Percentiles rank a stretch among this genome's conserved stretches.
Evolutionary conservation across 2,888 invertebrate genomes (phyloP).

Genomic region (Caenorhabditis afra): DNA sequence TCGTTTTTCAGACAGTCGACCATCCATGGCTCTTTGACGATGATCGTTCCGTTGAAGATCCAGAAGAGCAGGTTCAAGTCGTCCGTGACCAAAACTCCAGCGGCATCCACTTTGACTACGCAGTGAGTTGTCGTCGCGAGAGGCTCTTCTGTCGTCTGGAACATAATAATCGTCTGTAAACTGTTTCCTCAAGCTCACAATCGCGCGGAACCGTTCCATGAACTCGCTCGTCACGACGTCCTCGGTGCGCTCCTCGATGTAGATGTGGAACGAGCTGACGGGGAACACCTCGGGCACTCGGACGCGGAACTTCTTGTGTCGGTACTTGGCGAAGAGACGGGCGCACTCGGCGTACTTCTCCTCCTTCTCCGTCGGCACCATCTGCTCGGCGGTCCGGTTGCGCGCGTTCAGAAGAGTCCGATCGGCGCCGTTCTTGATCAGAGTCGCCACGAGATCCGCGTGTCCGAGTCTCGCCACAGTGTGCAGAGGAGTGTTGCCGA

Average conservation of each 20-base stretch:
- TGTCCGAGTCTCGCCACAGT: neutral
- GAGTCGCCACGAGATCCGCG: conserved; percentile 6
- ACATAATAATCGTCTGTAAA: neutral
- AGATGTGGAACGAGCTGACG: conserved; percentile 4
- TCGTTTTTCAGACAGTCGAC: neutral
- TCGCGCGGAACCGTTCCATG: neutral
- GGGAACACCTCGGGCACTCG: conserved; percentile 6
- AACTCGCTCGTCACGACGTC: conserved; percentile 1
- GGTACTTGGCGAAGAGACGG: neutral
- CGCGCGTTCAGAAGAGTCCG: conserved; percentile 10
- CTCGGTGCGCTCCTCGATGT: conserved; percentile 1
- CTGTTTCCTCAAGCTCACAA: neutral
- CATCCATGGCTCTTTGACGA: conserved; percentile 7
- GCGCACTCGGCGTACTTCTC: neutral
- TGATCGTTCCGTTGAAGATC: conserved; percentile 3
- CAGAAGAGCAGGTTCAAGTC: neutral
- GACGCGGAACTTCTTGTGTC: conserved; percentile 6
- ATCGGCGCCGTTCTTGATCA: conserved; percentile 25
- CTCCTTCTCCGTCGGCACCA: neutral
- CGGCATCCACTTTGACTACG: neutral
- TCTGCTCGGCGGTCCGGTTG: conserved; percentile 17
- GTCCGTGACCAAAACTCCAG: neutral
- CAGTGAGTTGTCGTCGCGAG: neutral
- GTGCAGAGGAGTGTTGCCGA: conserved; percentile 29
- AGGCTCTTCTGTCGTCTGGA: conserved; percentile 16